Conservation (phyloP, 2,797 vertebrate genomes). For the Threskiornis aethiopicus region DNA sequence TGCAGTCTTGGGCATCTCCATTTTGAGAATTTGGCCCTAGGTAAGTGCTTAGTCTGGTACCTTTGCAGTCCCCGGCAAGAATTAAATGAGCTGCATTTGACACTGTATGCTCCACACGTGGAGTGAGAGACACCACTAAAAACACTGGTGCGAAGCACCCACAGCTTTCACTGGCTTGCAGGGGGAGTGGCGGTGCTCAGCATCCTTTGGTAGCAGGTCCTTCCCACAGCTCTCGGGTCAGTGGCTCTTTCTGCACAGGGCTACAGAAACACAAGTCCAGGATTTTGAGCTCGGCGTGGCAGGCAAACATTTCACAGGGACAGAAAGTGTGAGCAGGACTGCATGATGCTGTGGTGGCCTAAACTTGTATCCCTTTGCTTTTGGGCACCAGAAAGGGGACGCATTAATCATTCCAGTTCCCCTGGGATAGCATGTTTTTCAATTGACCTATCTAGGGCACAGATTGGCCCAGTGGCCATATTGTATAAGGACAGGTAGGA, state of each 20-base stretch:
- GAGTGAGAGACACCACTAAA: background rate
- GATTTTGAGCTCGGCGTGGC: background rate
- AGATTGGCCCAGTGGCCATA: background rate
- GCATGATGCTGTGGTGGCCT: background rate
- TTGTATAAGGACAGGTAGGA: conserved; percentile 58
- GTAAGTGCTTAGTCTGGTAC: background rate
- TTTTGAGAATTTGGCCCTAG: background rate
- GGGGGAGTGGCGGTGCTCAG: background rate
- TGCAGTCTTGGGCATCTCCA: background rate
- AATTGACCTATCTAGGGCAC: conserved; percentile 20
- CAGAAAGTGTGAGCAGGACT: background rate
- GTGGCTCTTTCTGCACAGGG: background rate
- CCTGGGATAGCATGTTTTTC: background rate
- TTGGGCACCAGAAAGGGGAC: background rate
- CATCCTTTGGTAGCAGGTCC: background rate
- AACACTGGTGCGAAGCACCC: background rate
- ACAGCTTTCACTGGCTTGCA: background rate
- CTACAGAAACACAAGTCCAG: background rate
- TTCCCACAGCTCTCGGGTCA: background rate
- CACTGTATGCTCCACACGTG: fast-evolving
- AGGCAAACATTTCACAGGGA: background rate
- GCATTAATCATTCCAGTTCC: background rate
- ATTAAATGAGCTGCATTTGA: background rate
- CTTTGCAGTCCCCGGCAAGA: background rate
- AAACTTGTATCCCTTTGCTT: background rate